Percentiles rank a stretch among this genome's conserved stretches.
Conservation (phyloP, 2,888 invertebrate species). For the Leistus spinibarbis region DNA sequence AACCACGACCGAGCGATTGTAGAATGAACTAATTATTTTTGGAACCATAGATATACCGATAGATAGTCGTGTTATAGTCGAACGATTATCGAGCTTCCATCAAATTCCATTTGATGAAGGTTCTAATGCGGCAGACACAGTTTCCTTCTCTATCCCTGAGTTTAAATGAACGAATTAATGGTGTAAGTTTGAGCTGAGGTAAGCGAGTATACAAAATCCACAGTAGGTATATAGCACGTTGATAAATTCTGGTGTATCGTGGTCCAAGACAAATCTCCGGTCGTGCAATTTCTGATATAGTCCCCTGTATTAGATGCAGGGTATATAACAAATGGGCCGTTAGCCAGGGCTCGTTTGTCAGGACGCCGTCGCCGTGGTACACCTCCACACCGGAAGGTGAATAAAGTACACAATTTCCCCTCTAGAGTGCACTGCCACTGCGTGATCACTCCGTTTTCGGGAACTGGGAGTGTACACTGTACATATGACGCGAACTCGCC, state of each 20-base stretch:
- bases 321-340: constrained; percentile 49
- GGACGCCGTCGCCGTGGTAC: constrained; percentile 43
- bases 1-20: too few species aligned
- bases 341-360: constrained; percentile 51
- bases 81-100: neutral
- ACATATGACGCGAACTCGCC: neutral
- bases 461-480: constrained; percentile 41
- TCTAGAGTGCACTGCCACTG: constrained; percentile 22
- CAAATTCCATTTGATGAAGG: neutral
- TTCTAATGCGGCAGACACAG: too few species aligned
- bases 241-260: constrained; percentile 3
- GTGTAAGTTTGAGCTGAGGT: neutral
- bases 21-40: too few species aligned
- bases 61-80: too few species aligned
- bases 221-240: neutral
- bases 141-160: neutral
- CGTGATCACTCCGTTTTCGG: constrained; percentile 47
- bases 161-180: neutral
- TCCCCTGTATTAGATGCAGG: constrained; percentile 48
- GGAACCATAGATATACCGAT: too few species aligned
- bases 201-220: neutral
- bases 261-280: constrained; percentile 51
- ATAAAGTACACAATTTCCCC: constrained; percentile 46
- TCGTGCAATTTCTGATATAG: constrained; percentile 53
- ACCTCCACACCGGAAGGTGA: constrained; percentile 43